phyloP scores from a whole-genome alignment of 2,888 invertebrate species.

The Melitaea athalia region DNA sequence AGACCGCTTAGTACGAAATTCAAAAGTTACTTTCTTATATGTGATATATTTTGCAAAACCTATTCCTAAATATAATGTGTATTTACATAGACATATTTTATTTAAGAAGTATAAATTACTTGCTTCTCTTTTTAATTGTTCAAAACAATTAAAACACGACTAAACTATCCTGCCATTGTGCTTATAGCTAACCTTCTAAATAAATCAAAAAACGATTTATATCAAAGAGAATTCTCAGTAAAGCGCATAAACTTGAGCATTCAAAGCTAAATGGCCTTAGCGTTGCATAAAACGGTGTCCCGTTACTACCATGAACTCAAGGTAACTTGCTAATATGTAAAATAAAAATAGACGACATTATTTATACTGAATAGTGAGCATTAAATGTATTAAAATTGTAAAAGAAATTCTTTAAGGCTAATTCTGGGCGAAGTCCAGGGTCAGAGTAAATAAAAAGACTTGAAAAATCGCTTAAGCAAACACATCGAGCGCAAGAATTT shows the following conservation, averaged over 20 bases:
- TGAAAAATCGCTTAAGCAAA: slow-evolving; percentile 33
- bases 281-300: slow-evolving; percentile 6
- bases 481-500: slow-evolving; percentile 20
- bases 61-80: not conserved
- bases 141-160: too few species aligned
- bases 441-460: slow-evolving; percentile 30
- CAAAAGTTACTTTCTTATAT: slow-evolving; percentile 42
- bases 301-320: slow-evolving; percentile 11
- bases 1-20: slow-evolving; percentile 65
- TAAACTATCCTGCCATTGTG: too few species aligned
- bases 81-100: not conserved
- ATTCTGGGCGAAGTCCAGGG: slow-evolving; percentile 30
- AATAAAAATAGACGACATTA: slow-evolving; percentile 14
- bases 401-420: slow-evolving; percentile 20
- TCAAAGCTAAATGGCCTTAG: slow-evolving; percentile 4
- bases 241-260: slow-evolving; percentile 4
- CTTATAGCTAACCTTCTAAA: not conserved
- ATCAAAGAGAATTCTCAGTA: not conserved
- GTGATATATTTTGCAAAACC: not conserved
- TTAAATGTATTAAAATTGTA: slow-evolving; percentile 10
- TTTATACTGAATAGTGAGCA: slow-evolving; percentile 16
- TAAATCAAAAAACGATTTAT: not conserved
- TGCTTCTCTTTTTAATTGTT: too few species aligned
- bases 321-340: slow-evolving; percentile 11
- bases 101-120: too few species aligned